Conservation (phyloP, 2,797 vertebrate species). For the Nyctibius grandis region DNA sequence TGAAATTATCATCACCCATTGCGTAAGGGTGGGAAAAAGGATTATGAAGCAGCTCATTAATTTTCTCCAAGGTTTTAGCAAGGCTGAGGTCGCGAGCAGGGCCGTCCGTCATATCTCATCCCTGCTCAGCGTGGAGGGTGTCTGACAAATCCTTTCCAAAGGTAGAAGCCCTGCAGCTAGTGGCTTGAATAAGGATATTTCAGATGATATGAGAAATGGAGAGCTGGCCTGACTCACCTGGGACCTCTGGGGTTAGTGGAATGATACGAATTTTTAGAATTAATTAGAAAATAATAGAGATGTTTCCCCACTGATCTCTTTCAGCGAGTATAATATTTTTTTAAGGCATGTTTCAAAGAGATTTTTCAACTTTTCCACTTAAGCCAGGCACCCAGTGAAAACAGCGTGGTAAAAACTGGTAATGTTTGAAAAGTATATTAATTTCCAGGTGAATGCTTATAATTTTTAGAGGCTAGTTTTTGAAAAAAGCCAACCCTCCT, state of each 20-base stretch:
- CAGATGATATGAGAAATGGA: fast-evolving
- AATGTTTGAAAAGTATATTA: background rate
- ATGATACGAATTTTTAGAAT: background rate
- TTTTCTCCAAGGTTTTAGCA: background rate
- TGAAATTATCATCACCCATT: background rate
- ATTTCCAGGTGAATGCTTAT: background rate
- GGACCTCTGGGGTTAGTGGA: background rate
- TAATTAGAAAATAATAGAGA: background rate
- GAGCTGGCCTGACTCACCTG: background rate
- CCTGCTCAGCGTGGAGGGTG: background rate
- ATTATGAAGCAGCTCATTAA: background rate
- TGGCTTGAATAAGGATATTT: background rate
- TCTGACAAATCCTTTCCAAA: background rate
- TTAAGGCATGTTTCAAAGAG: background rate
- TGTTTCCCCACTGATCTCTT: background rate
- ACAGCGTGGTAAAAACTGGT: background rate
- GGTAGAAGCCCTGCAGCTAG: background rate
- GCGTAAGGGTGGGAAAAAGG: background rate
- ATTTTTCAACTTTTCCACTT: background rate
- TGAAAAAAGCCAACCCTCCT: background rate
- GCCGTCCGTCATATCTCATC: background rate
- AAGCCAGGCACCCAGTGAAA: background rate
- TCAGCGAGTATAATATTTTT: background rate
- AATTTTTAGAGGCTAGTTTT: background rate
- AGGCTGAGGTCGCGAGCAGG: background rate